A percentile compares a stretch with the other conserved stretches of the same genome.
Conservation (phyloP, 2,113 vertebrate genomes). For the Labrus mixtus region DNA sequence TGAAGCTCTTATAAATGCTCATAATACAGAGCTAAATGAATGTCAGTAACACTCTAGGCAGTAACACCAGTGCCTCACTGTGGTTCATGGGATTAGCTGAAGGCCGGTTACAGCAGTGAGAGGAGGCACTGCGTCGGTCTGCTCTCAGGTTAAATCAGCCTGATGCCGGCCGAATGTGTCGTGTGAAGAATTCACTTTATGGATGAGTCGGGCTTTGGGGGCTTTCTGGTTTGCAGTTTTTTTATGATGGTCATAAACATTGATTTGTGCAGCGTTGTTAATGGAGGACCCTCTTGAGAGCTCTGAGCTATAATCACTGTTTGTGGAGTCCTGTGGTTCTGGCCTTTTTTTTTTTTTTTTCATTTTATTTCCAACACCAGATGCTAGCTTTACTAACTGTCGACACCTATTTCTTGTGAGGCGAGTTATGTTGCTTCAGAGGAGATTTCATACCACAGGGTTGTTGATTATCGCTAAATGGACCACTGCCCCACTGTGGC, state of each 20-base stretch:
- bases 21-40: slow-evolving; percentile 4
- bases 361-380: slow-evolving; percentile 12
- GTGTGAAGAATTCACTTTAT: slow-evolving; percentile 52
- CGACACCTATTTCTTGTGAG: slow-evolving; percentile 14
- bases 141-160: slow-evolving; percentile 34
- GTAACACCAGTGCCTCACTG: slow-evolving; percentile 4
- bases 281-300: slow-evolving; percentile 77
- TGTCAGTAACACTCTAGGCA: slow-evolving; percentile 14
- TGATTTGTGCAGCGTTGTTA: slow-evolving; percentile 76
- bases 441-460: slow-evolving; percentile 24
- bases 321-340: slow-evolving; percentile 57
- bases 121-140: background rate
- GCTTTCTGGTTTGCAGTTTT: slow-evolving; percentile 54
- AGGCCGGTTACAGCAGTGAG: background rate
- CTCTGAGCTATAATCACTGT: slow-evolving; percentile 72
- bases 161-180: slow-evolving; percentile 7
- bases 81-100: background rate
- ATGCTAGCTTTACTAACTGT: slow-evolving; percentile 12
- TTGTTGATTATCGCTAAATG: slow-evolving; percentile 49
- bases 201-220: slow-evolving; percentile 56
- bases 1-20: background rate
- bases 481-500: slow-evolving; percentile 74
- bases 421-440: slow-evolving; percentile 29
- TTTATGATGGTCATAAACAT: slow-evolving; percentile 83
- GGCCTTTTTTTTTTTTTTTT: background rate